Evolutionary conservation across 2,888 invertebrate species (phyloP).

Genomic region (Pollenia griseotomentosa): DNA sequence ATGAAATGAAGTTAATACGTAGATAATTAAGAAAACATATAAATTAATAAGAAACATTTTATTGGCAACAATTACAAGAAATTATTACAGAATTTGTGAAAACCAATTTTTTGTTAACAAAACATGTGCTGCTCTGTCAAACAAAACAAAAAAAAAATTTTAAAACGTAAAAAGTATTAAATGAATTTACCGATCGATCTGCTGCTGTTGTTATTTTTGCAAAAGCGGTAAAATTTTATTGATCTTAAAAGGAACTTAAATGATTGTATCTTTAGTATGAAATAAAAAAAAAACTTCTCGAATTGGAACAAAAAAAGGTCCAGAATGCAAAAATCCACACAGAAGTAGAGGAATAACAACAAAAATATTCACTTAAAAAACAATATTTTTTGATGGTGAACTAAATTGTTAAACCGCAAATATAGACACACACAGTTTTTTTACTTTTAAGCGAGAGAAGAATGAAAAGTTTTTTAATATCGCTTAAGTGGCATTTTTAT

Average conservation of each 20-base stretch:
- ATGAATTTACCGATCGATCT: slow-evolving; percentile 4
- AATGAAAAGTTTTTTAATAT: background rate
- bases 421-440: slow-evolving; percentile 23
- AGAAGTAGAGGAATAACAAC: slow-evolving; percentile 42
- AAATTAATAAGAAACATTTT: slow-evolving; percentile 37
- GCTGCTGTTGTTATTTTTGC: background rate
- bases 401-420: slow-evolving; percentile 61
- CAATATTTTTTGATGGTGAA: slow-evolving; percentile 63
- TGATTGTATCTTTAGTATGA: slow-evolving; percentile 55
- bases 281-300: slow-evolving; percentile 19
- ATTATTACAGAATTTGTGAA: slow-evolving; percentile 25
- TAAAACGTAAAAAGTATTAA: background rate
- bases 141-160: background rate
- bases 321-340: slow-evolving; percentile 47
- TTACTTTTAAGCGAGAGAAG: slow-evolving; percentile 16
- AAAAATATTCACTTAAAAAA: slow-evolving; percentile 69
- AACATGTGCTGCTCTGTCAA: slow-evolving; percentile 20
- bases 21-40: background rate
- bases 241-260: slow-evolving; percentile 68
- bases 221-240: slow-evolving; percentile 71
- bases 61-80: slow-evolving; percentile 55
- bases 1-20: no score
- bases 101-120: background rate
- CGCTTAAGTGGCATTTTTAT: background rate
- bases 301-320: slow-evolving; percentile 46